Evolutionary conservation across 2,113 vertebrate genomes (phyloP).

Genomic region (Catharus bicknelli): DNA sequence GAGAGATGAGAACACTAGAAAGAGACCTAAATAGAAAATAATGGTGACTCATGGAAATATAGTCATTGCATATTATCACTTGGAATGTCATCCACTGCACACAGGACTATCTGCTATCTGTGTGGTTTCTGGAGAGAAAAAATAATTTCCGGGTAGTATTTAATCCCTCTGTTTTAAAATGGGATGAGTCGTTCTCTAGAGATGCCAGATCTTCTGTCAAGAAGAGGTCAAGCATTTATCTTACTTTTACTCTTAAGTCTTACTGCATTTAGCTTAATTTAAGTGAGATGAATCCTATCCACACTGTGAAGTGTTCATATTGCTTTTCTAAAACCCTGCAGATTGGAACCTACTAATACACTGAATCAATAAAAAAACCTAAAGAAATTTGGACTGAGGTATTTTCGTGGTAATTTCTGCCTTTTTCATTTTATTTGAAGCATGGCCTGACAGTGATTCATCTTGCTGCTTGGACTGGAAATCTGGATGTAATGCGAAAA

Average conservation of each 20-base stretch:
- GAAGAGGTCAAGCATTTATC: neutral
- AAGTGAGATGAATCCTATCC: neutral
- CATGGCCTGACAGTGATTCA: slow-evolving; percentile 85
- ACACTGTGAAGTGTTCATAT: neutral
- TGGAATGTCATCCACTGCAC: neutral
- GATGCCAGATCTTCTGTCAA: neutral
- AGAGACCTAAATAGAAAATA: neutral
- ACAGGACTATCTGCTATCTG: neutral
- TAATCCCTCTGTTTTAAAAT: neutral
- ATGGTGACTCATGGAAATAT: neutral
- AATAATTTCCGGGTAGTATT: neutral
- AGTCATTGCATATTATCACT: neutral
- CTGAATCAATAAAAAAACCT: neutral
- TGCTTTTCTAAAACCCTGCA: neutral
- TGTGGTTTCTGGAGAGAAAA: neutral
- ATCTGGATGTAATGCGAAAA: slow-evolving; percentile 83
- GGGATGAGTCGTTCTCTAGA: neutral
- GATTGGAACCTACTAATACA: neutral
- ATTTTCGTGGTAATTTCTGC: neutral
- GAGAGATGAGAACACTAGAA: neutral
- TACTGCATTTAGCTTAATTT: neutral
- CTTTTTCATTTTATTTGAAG: slow-evolving; percentile 70
- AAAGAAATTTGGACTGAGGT: neutral
- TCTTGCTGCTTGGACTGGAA: slow-evolving; percentile 89
- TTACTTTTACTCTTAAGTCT: neutral